Evolutionary conservation across 2,888 invertebrate species (phyloP).

Genomic region (Vandiemenella viatica): DNA sequence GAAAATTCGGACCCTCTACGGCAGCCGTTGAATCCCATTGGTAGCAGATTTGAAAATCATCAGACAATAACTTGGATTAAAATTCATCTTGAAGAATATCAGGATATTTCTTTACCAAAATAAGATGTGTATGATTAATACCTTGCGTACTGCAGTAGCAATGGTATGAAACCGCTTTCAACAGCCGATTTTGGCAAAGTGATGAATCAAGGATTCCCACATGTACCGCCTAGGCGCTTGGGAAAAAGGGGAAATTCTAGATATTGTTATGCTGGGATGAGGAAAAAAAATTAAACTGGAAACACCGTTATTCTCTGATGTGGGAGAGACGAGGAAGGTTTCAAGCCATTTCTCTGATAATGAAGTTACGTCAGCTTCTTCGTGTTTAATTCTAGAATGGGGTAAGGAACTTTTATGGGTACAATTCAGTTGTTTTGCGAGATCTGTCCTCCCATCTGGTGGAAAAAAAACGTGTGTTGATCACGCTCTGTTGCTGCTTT

Average conservation of each 20-base stretch:
- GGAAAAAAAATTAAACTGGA: conserved; percentile 68
- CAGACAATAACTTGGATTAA: conserved; percentile 90
- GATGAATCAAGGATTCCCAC: conserved; percentile 83
- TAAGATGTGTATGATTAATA: conserved; percentile 93
- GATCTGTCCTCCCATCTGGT: conserved; percentile 56
- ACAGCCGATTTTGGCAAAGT: conserved; percentile 94
- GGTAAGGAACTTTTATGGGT: conserved; percentile 45
- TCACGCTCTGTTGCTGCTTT: conserved; percentile 43
- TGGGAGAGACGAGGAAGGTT: conserved; percentile 42
- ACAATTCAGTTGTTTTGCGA: conserved; percentile 47
- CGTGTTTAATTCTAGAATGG: conserved; percentile 50
- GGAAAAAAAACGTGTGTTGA: conserved; percentile 42
- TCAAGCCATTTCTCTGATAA: conserved; percentile 16
- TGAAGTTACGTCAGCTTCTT: conserved; percentile 37
- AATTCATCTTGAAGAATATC: conserved; percentile 84
- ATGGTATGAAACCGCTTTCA: conserved; percentile 75
- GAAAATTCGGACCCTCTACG: conserved; percentile 43
- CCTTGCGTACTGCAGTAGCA: conserved; percentile 65
- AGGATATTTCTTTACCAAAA: conserved; percentile 81
- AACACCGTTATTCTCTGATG: conserved; percentile 61
- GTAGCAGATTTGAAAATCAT: conserved; percentile 74
- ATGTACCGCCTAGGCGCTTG: conserved; percentile 70
- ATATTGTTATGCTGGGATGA: conserved; percentile 85
- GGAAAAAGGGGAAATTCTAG: conserved; percentile 87
- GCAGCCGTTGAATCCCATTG: conserved; percentile 64